Base-by-base conservation (phyloP, 92 coral and sea anemone species). In the Parazoanthus atlanticus region DNA sequence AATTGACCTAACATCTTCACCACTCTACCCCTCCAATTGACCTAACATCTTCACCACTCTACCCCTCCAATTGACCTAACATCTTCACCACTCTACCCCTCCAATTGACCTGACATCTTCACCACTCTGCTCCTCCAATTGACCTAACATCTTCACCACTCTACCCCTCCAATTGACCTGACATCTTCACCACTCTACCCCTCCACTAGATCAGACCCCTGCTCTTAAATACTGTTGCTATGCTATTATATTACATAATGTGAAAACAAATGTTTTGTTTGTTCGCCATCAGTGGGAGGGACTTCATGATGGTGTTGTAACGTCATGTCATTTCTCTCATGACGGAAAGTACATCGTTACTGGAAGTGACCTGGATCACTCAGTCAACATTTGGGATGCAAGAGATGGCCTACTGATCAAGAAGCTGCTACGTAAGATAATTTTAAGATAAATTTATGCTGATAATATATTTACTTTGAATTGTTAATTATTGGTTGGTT, bases 381-480 rank as follows among this genome's bases (percentile, higher is more conserved):
- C 99, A 64, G 91, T 93, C 66, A 94, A 92, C 79, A 90, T 97
- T 41, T 97, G 99, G 99, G 98, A 95, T 90, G 97, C 98, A 76
- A 90, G 93, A 69, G 95, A 94, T 28, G 99, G 99, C 33, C 81
- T 79, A 23, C 92, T 95, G 30, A 91, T 97, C 54, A 95, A 91
- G 87, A 93, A 93, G 84, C 80, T 96, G 36, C 86, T 92, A 82
- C 88, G 99, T 96, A 88, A 86, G 99, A 25, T 29, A 52, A 52
- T 2, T 33, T 74, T 33, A 46, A 41, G 38, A 15, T 7, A 47
- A 26, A 33, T 36, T 26, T 19, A 4, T 33, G 32, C 17, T 67
- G 1, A 28, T 41, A 12, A 34, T 61, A 46, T 26, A 36, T 47
- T 46, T 43, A n/a, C 43, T 46, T 25, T n/a, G n/a, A n/a, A n/a